Base-by-base conservation (phyloP, 2,113 vertebrate species). In the Oenanthe melanoleuca region DNA sequence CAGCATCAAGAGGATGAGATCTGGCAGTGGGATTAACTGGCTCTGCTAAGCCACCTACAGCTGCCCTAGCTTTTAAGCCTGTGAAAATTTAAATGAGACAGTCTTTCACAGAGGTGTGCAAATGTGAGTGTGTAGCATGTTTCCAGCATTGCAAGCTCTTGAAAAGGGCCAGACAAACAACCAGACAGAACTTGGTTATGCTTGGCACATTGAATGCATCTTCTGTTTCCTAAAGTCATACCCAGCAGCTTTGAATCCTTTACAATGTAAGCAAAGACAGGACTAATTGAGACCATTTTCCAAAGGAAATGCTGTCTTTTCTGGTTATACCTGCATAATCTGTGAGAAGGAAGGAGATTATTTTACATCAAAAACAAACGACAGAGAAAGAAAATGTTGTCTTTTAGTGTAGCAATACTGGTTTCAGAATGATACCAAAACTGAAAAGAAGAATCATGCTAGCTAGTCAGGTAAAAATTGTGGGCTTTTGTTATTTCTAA, bases 381-480 rank as follows among this genome's bases (percentile, higher is more conserved):
- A 25, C 34, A 65, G 50, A 77, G 63, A 59, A 47, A 71, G 55
- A 89, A 80, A 81, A 72, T 37, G 1, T 4, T 13, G 63, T n/a
- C 44, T 63, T 93, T 74, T 90, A 94, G 86, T 33, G 15, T 79
- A 81, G 53, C 6, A 67, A 18, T 65, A n/a, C 44, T 86, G 72
- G 9, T 80, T 96, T 87, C 20, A 70, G 38, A 49, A 44, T 65
- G 12, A 56, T 29, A 78, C 29, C 31, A 80, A 55, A 72, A 47
- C 22, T 64, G 34, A 72, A 80, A 90, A 86, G 88, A 81, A 66
- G 75, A 66, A 65, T 21, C 34, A 34, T 50, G 14, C 14, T 95
- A 95, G 85, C 14, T 93, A 89, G 95, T 88, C 70, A 94, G 88
- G 92, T 97, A 94, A 97, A 92, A 88, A 9, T 5, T 59, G 9